Base-by-base conservation (phyloP, 1,140 invertebrate species). In the Apis mellifera region DNA sequence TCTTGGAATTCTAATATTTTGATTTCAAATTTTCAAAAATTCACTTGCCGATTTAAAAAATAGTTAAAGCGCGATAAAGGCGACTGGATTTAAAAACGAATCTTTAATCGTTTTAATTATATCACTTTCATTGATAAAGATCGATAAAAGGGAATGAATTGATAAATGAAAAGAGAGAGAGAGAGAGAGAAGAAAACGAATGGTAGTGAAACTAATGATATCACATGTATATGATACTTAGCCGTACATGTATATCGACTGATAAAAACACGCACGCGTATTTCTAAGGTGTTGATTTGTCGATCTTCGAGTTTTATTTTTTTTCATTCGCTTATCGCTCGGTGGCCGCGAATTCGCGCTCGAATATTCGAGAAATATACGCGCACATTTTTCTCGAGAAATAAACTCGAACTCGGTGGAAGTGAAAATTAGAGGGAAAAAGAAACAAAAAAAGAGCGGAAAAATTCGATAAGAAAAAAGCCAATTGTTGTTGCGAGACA, bases 241-340 rank as follows among this genome's bases (percentile, higher is more conserved):
- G 32, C 32, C 7, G 7, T 42, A 42, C 7, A 42, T 42, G 15
- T 59, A n/a, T 21, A 26, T 9, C 69, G 26, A 55, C 42, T 48
- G 78, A 85, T 85, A 82, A 86, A 75, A 5, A 70, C 84, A 66
- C 52, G 74, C 64, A 55, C 59, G 48, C 83, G 60, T 52, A 11
- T 70, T n/a, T 3, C 68, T 32, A 12, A 84, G 17, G 23, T 50
- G 78, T 80, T 42, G 70, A 59, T 60, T 84, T 21, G 15, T 26
- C 81, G 66, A 70, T 55, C 65, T 62, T 9, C 50, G 15, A 15
- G 42, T 77, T 21, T 11, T n/a, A n/a, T 71, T 72, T 59, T 77
- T 57, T 68, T 57, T 42, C 54, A n/a, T 2, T 52, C 26, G 54
- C 50, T 82, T 70, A 82, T 80, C 78, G 72, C 7, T 8, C 57